Conservation (phyloP, 1,140 invertebrate species). For the Heliconius eleuchia region DNA sequence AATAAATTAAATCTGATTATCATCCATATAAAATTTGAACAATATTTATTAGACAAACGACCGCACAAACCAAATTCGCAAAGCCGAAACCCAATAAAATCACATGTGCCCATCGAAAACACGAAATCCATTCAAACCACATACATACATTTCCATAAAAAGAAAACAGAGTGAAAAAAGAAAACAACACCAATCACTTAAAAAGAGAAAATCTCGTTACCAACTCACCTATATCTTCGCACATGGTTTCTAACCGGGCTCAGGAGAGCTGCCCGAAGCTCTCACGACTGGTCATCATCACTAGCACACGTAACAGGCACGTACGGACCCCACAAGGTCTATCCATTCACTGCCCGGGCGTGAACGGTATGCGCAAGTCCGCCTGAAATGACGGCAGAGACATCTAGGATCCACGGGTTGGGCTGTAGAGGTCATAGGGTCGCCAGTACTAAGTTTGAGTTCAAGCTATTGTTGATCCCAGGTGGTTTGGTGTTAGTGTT, state of each 20-base stretch:
- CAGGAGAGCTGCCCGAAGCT: constrained; percentile 53
- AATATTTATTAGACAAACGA: no score
- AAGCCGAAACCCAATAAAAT: no score
- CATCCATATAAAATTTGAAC: no score
- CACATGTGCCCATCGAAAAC: no score
- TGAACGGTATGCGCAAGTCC: constrained; percentile 44
- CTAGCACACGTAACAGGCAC: constrained; percentile 23
- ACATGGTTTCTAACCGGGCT: constrained; percentile 65
- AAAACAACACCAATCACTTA: neutral
- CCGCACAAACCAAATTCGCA: no score
- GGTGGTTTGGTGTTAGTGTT: neutral
- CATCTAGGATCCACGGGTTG: constrained; percentile 42
- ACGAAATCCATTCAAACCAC: neutral
- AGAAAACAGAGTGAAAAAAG: neutral
- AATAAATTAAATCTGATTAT: no score
- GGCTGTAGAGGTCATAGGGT: constrained; percentile 66
- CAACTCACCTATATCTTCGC: constrained; percentile 60
- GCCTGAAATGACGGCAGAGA: constrained; percentile 38
- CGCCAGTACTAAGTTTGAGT: constrained; percentile 7
- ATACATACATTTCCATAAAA: neutral
- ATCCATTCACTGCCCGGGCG: constrained; percentile 65
- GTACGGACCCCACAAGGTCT: constrained; percentile 44
- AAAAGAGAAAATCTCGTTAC: neutral
- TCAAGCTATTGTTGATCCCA: neutral
- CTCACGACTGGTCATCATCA: constrained; percentile 53